Conservation (phyloP, 2,113 vertebrate genomes). For the Poeciliopsis retropinna region DNA sequence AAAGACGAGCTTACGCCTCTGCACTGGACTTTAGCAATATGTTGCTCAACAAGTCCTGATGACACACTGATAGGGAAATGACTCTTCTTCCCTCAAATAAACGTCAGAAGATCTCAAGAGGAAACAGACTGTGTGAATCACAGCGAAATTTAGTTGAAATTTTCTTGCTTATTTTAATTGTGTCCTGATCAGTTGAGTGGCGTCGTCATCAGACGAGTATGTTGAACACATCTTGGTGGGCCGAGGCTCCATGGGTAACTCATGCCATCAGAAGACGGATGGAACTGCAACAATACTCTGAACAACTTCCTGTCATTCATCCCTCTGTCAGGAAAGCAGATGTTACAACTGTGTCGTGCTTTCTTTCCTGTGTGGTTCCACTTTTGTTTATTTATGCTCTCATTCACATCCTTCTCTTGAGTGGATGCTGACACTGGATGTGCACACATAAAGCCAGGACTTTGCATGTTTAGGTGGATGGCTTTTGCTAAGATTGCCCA, state of each 20-base stretch:
- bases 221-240: constrained; percentile 62
- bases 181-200: constrained; percentile 34
- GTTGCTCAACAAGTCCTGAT: constrained; percentile 52
- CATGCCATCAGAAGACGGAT: constrained; percentile 54
- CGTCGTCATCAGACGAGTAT: constrained; percentile 29
- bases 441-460: constrained; percentile 13
- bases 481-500: constrained; percentile 49
- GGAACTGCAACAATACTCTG: constrained; percentile 55
- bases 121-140: constrained; percentile 70
- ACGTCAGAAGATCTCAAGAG: constrained; percentile 44
- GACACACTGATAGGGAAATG: constrained; percentile 24
- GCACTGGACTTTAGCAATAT: neutral
- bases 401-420: constrained; percentile 43
- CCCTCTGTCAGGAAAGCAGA: constrained; percentile 57
- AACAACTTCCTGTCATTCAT: constrained; percentile 44
- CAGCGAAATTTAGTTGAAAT: constrained; percentile 46
- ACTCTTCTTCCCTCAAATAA: constrained; percentile 16
- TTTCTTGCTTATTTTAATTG: constrained; percentile 64
- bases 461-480: constrained; percentile 27
- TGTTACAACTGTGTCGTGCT: constrained; percentile 45
- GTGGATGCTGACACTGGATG: constrained; percentile 61
- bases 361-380: constrained; percentile 62
- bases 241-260: constrained; percentile 41
- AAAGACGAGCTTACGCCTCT: constrained; percentile 17
- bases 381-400: constrained; percentile 69